Evolutionary conservation across 2,113 vertebrate species (phyloP).

Genomic region (Hippocampus comes): DNA sequence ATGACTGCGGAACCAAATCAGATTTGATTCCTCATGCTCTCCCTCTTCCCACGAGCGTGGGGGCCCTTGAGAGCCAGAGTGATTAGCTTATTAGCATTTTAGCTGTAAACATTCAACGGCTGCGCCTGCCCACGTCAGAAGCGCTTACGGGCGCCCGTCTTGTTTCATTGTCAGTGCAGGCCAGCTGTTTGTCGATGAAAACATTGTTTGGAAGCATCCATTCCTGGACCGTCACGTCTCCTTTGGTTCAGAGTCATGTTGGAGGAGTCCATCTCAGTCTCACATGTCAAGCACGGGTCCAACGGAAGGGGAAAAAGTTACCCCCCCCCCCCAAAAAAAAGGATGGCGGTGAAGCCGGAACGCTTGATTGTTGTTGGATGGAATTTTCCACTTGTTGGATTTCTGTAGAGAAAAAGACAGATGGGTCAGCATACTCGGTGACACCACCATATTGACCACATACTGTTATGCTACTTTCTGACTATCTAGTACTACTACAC

Average conservation of each 20-base stretch:
- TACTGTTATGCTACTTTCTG: background rate
- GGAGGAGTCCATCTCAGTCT: conserved; percentile 16
- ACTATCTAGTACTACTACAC: too few relatives aligned
- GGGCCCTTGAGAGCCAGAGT: conserved; percentile 49
- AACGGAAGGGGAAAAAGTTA: conserved; percentile 9
- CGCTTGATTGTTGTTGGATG: conserved; percentile 22
- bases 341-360: conserved; percentile 17
- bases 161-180: conserved; percentile 62
- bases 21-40: conserved; percentile 38
- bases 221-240: conserved; percentile 22
- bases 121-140: conserved; percentile 54
- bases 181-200: conserved; percentile 53
- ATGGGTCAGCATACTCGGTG: conserved; percentile 2
- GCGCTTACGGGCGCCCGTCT: conserved; percentile 59
- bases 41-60: conserved; percentile 34
- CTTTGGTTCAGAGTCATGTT: conserved; percentile 19
- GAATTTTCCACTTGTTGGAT: conserved; percentile 46
- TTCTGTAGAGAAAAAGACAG: conserved; percentile 48
- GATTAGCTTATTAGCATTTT: conserved; percentile 73
- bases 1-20: conserved; percentile 44
- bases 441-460: background rate
- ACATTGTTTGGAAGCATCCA: conserved; percentile 24
- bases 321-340: background rate
- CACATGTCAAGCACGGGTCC: conserved; percentile 39
- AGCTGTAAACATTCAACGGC: conserved; percentile 73